Base-by-base conservation (phyloP, 2,888 invertebrate species). In the Xiphydria camelus region DNA sequence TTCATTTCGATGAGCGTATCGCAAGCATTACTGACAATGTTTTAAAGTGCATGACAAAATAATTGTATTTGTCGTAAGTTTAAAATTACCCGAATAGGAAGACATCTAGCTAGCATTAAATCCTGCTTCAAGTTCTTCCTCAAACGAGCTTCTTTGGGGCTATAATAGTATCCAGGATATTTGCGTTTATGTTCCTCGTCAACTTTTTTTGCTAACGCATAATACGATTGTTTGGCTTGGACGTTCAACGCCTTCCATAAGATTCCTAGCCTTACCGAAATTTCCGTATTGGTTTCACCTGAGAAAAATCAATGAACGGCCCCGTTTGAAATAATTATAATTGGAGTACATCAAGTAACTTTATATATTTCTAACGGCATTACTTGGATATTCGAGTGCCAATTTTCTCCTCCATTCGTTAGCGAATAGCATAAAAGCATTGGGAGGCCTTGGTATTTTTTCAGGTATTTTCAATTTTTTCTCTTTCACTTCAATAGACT, bases 391-490 rank as follows among this genome's bases (percentile, higher is more conserved):
- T 61, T 79, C 72, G 4, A 63, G 55, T 4, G 77, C 75, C 33
- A 80, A 55, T 58, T 76, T 77, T 41, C 74, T 69, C 23, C 80
- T 68, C 77, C 78, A 78, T 54, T 79, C 77, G 52, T 77, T 78
- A 2, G 79, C 77, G 61, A 80, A 80, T 39, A 80, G 73, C 79
- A 80, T 80, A 59, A 80, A 80, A 3, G 80, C 79, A 62, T 78
- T 80, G 1, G 77, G 77, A 4, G 79, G 79, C 38, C 78, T 68
- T 6, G 74, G 74, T 41, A 76, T 73, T 59, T 73, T 75, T 34
- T 54, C 59, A 26, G 43, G 41, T 31, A 33, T 53, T 22, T 21
- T 26, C 22, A 22, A n/a, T n/a, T n/a, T 17, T 14, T 38, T 44
- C 3, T 44, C 38, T 7, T 15, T 5, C 32, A 31, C 32, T 40